Evolutionary conservation across 2,797 vertebrate species (phyloP).

Genomic region (Bucorvus abyssinicus): DNA sequence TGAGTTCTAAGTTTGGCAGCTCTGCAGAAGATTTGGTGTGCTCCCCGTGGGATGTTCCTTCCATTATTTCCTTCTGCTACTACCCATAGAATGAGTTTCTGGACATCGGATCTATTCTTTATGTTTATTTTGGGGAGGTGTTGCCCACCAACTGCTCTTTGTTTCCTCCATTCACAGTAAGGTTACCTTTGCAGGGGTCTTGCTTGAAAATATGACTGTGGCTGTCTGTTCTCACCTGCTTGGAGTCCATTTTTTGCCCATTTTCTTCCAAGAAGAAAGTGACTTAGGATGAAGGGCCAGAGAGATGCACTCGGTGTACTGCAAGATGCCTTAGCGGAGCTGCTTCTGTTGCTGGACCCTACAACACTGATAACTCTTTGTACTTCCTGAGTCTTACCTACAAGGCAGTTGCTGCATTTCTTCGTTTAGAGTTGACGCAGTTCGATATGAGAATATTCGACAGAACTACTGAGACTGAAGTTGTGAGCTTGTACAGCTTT

Average conservation of each 20-base stretch:
- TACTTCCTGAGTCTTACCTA: not conserved
- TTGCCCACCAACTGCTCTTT: not conserved
- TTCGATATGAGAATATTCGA: not conserved
- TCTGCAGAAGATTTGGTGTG: not conserved
- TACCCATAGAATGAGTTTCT: not conserved
- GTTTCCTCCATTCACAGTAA: not conserved
- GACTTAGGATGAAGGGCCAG: not conserved
- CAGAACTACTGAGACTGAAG: not conserved
- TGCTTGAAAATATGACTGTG: not conserved
- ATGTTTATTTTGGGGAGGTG: not conserved
- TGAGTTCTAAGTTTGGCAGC: not conserved
- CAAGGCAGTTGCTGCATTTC: not conserved
- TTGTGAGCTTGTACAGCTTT: not conserved
- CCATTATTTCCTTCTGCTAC: not conserved
- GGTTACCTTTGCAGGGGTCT: not conserved
- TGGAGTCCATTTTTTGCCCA: too few species aligned
- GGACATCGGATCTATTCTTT: not conserved
- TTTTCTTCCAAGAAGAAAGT: not conserved
- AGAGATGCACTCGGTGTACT: not conserved
- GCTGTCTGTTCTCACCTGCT: not conserved
- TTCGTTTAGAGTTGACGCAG: not conserved
- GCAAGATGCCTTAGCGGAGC: not conserved
- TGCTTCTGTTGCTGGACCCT: not conserved
- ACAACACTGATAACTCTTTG: not conserved
- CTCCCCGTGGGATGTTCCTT: not conserved